A percentile compares a stretch with the other conserved stretches of the same genome.
These are phyloP conservation scores for Siniperca chuatsi DNA, from an alignment of 2,113 vertebrate species.

Conservation along the genomic window DNA sequence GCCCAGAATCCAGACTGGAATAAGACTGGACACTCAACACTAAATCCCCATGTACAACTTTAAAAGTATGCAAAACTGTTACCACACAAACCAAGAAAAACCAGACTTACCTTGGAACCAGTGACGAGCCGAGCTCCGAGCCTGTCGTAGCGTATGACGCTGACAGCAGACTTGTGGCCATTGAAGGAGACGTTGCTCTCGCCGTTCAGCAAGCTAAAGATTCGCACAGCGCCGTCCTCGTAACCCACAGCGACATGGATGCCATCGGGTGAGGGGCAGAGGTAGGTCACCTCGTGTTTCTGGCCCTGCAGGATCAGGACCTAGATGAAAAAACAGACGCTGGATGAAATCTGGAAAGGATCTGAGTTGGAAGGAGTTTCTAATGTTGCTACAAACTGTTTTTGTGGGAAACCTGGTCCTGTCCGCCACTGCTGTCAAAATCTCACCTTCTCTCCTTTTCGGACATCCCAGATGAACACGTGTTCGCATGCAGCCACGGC, in stretches of 20 bases:
- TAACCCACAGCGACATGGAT: slow-evolving; percentile 94
- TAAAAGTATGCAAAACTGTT: not conserved
- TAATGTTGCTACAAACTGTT: not conserved
- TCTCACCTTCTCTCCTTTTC: slow-evolving; percentile 95
- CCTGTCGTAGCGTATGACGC: slow-evolving; percentile 88
- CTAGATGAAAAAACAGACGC: slow-evolving; percentile 71
- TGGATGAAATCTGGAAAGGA: not conserved
- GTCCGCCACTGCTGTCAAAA: not conserved
- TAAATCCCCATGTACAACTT: not conserved
- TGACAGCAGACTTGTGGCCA: slow-evolving; percentile 94
- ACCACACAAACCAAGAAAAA: not conserved
- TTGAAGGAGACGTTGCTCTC: slow-evolving; percentile 92
- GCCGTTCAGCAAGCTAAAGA: slow-evolving; percentile 92
- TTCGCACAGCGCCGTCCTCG: slow-evolving; percentile 90
- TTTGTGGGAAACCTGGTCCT: not conserved
- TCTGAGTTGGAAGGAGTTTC: not conserved
- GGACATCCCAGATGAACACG: slow-evolving; percentile 95
- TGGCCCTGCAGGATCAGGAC: slow-evolving; percentile 92
- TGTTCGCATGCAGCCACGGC: slow-evolving; percentile 95
- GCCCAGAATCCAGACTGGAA: not conserved
- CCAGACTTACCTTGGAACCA: slow-evolving; percentile 89
- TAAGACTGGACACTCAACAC: not conserved
- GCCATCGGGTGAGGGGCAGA: slow-evolving; percentile 93
- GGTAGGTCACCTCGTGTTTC: slow-evolving; percentile 92
- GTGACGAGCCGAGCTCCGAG: slow-evolving; percentile 93